A percentile compares a stretch with the other conserved stretches of the same genome.
phyloP scores from a whole-genome alignment of 1,140 invertebrate species.

The Cherax destructor region DNA sequence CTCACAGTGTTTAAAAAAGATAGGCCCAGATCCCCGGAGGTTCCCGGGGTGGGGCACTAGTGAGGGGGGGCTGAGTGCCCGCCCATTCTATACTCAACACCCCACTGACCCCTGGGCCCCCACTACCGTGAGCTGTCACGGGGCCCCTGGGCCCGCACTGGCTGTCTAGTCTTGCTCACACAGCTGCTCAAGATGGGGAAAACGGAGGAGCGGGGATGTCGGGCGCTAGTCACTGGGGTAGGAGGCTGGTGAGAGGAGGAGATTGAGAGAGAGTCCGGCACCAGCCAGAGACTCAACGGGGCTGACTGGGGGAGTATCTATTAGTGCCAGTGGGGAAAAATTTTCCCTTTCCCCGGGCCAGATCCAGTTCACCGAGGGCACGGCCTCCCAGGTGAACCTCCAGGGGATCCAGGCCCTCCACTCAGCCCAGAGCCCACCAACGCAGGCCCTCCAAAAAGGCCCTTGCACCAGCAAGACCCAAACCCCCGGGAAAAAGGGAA shows the following conservation, averaged over 20 bases:
- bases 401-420: conserved; percentile 35
- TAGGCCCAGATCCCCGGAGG: conserved; percentile 12
- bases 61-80: no score
- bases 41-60: neutral
- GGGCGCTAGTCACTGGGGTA: conserved; percentile 75
- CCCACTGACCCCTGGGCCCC: neutral
- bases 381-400: conserved; percentile 24
- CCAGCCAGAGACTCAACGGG: conserved; percentile 73
- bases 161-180: conserved; percentile 44
- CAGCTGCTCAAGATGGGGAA: conserved; percentile 84
- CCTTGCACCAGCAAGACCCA: conserved; percentile 75
- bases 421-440: conserved; percentile 70
- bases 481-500: conserved; percentile 72
- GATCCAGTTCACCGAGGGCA: conserved; percentile 53
- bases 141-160: neutral
- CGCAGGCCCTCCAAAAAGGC: conserved; percentile 75
- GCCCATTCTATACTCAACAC: neutral
- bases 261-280: conserved; percentile 60
- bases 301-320: conserved; percentile 53
- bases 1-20: conserved; percentile 4
- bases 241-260: conserved; percentile 63
- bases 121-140: conserved; percentile 18
- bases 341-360: conserved; percentile 27
- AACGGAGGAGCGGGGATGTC: conserved; percentile 77
- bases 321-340: conserved; percentile 8